phyloP scores from a whole-genome alignment of 2,797 vertebrate species.

The Carapus acus region DNA sequence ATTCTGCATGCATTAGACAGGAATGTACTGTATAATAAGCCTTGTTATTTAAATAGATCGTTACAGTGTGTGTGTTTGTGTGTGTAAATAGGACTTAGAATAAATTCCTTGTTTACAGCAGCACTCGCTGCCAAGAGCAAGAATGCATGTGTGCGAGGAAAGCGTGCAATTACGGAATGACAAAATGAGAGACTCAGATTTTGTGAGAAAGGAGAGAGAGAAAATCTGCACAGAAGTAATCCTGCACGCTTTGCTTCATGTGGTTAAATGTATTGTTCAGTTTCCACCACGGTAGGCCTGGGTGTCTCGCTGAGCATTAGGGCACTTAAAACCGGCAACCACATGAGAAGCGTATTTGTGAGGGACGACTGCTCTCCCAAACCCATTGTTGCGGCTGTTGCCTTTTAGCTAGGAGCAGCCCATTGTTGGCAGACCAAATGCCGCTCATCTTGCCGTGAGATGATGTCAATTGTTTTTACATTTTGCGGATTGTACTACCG shows the following conservation, averaged over 20 bases:
- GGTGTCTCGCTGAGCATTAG: constrained; percentile 73
- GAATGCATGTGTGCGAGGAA: constrained; percentile 30
- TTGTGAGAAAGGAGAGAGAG: constrained; percentile 40
- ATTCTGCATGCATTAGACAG: constrained; percentile 36
- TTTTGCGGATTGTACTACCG: constrained; percentile 48
- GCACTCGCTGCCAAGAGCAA: constrained; percentile 41
- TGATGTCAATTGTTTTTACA: constrained; percentile 53
- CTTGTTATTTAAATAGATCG: constrained; percentile 36
- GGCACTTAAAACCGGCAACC: constrained; percentile 66
- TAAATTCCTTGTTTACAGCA: constrained; percentile 56
- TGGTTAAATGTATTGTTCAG: constrained; percentile 73
- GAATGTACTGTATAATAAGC: constrained; percentile 11
- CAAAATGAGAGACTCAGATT: constrained; percentile 46
- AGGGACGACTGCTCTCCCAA: constrained; percentile 64
- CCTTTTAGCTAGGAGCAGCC: constrained; percentile 60
- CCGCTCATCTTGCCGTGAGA: constrained; percentile 31
- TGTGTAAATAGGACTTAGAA: constrained; percentile 46
- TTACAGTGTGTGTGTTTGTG: constrained; percentile 14
- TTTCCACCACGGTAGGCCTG: constrained; percentile 66
- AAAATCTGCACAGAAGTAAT: constrained; percentile 65
- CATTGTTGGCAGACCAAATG: constrained; percentile 36
- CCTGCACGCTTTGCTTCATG: constrained; percentile 64
- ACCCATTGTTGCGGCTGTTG: constrained; percentile 59
- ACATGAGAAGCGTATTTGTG: constrained; percentile 73
- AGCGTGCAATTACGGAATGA: constrained; percentile 43